These are phyloP conservation scores for Meloidogyne hapla DNA, from an alignment of 1,140 invertebrate genomes.

Conservation along the genomic window DNA sequence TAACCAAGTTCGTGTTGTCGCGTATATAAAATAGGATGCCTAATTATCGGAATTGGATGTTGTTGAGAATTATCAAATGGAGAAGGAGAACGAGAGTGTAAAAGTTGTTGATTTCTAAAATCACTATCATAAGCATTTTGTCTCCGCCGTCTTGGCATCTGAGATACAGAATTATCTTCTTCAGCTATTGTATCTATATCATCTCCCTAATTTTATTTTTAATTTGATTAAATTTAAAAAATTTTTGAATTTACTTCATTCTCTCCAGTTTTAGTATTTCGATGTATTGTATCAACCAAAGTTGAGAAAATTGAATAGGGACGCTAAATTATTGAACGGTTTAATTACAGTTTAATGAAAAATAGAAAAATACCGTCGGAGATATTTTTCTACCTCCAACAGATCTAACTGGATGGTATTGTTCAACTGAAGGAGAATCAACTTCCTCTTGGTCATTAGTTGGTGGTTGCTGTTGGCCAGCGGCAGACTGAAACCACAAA, in stretches of 20 bases:
- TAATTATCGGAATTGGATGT: background rate
- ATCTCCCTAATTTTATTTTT: background rate
- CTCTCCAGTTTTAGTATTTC: background rate
- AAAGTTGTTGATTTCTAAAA: background rate
- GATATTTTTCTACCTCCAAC: conserved; percentile 7
- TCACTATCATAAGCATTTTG: background rate
- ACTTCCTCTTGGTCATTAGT: background rate
- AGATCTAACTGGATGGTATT: background rate
- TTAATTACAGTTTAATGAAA: background rate
- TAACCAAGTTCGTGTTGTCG: conserved; percentile 14
- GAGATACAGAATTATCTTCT: background rate
- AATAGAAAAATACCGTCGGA: background rate
- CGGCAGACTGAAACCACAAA: conserved; percentile 20
- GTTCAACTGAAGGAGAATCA: background rate
- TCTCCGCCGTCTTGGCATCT: background rate
- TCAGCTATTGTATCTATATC: background rate
- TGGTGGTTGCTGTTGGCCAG: conserved; percentile 21
- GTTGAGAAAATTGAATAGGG: conserved; percentile 60
- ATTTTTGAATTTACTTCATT: background rate
- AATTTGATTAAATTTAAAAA: background rate
- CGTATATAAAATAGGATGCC: conserved; percentile 7
- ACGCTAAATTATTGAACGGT: conserved; percentile 37
- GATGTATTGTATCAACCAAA: conserved; percentile 59
- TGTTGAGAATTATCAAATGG: background rate
- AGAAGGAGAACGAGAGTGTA: conserved; percentile 9